Conservation (phyloP, 2,797 vertebrate genomes). For the Lutjanus campechanus region DNA sequence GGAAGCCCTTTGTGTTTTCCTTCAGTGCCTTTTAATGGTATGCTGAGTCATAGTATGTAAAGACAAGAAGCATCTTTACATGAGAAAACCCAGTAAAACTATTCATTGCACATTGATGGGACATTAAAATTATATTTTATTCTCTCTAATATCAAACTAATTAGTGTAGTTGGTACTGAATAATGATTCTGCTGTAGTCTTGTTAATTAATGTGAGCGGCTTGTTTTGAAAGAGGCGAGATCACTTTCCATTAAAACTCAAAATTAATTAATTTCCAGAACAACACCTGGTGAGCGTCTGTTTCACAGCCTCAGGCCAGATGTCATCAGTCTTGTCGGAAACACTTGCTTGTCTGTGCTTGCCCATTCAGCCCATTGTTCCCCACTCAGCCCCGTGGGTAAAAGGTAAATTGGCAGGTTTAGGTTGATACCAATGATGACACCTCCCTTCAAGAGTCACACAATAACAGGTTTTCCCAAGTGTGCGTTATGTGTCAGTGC, state of each 20-base stretch:
- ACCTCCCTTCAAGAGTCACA: constrained; percentile 27
- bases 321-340: constrained; percentile 72
- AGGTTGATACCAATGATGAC: constrained; percentile 46
- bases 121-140: neutral
- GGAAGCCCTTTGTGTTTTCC: neutral
- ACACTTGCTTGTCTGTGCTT: constrained; percentile 82
- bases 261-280: constrained; percentile 74
- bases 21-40: neutral
- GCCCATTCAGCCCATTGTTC: constrained; percentile 60
- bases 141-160: constrained; percentile 19
- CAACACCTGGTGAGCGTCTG: constrained; percentile 69
- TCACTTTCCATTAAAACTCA: constrained; percentile 44
- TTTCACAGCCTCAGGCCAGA: constrained; percentile 61
- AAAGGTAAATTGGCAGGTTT: constrained; percentile 69
- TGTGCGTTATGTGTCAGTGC: constrained; percentile 45
- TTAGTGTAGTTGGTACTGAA: neutral
- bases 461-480: constrained; percentile 69
- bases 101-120: neutral
- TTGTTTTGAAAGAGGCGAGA: constrained; percentile 54
- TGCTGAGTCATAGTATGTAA: neutral
- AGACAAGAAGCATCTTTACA: neutral
- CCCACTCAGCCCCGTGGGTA: constrained; percentile 55
- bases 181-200: constrained; percentile 12
- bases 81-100: neutral
- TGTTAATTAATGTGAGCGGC: constrained; percentile 48